Percentiles rank a stretch among this genome's conserved stretches.
Evolutionary conservation across 2,797 vertebrate species (phyloP).

Genomic region (Gymnodraco acuticeps): DNA sequence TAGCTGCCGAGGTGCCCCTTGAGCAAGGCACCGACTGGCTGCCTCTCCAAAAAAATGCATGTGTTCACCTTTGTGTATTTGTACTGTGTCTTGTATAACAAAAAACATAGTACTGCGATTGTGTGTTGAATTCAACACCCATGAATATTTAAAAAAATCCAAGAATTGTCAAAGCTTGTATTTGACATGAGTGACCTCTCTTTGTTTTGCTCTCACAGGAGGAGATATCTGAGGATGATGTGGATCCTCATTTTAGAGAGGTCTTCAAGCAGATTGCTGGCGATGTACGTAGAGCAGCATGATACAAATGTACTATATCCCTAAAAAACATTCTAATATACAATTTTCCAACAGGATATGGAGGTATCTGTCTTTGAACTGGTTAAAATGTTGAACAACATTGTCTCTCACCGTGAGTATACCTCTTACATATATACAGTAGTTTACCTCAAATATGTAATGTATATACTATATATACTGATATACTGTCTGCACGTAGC

Average conservation of each 20-base stretch:
- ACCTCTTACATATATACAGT: background rate
- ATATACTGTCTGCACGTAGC: too few relatives aligned
- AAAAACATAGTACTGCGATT: too few relatives aligned
- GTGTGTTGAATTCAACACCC: background rate
- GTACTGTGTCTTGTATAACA: too few relatives aligned
- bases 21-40: too few relatives aligned
- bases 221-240: slow-evolving; percentile 84
- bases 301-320: background rate
- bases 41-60: too few relatives aligned
- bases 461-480: too few relatives aligned
- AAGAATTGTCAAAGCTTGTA: background rate
- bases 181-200: background rate
- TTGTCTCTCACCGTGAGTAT: slow-evolving; percentile 89
- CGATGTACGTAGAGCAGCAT: slow-evolving; percentile 81
- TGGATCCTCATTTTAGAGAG: slow-evolving; percentile 88
- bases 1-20: too few relatives aligned
- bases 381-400: slow-evolving; percentile 86
- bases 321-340: background rate
- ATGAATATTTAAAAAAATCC: background rate
- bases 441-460: too few relatives aligned
- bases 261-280: slow-evolving; percentile 91
- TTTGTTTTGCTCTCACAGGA: slow-evolving; percentile 70
- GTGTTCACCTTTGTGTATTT: too few relatives aligned
- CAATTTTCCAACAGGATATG: slow-evolving; percentile 80
- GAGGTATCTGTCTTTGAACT: slow-evolving; percentile 92